phyloP scores from a whole-genome alignment of 2,113 vertebrate species.

The Piprites chloris region DNA sequence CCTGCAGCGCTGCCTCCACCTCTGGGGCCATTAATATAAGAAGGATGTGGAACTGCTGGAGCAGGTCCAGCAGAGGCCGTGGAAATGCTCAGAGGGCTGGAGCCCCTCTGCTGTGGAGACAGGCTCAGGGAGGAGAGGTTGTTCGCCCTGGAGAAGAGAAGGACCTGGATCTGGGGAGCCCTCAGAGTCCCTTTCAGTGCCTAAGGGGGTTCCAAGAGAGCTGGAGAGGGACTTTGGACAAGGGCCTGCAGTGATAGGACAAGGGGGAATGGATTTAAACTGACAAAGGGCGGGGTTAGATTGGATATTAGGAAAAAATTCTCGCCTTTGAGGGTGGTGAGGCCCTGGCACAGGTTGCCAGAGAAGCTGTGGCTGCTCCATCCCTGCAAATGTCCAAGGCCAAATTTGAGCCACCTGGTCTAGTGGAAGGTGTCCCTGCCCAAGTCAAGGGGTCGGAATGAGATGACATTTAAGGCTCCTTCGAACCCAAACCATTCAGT shows the following conservation, averaged over 20 bases:
- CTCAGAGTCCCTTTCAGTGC: background rate
- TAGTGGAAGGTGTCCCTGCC: background rate
- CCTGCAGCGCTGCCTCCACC: background rate
- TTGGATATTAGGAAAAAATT: background rate
- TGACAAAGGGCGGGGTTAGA: background rate
- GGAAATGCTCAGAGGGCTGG: background rate
- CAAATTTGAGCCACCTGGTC: accelerated
- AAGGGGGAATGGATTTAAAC: background rate
- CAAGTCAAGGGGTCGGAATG: background rate
- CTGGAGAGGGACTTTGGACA: background rate
- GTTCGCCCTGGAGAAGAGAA: background rate
- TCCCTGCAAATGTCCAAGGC: background rate
- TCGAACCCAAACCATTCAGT: background rate
- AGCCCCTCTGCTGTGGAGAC: background rate
- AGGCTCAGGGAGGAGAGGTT: background rate
- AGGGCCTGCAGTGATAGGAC: background rate
- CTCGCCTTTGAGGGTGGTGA: accelerated
- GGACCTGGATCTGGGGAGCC: background rate
- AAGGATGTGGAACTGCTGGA: background rate
- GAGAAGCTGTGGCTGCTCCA: background rate
- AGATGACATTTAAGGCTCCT: background rate
- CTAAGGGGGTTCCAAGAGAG: background rate
- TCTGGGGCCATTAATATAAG: accelerated
- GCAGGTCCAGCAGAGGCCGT: background rate
- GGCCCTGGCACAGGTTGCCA: background rate